phyloP scores from a whole-genome alignment of 2,113 vertebrate species.

The Dasypus novemcinctus region DNA sequence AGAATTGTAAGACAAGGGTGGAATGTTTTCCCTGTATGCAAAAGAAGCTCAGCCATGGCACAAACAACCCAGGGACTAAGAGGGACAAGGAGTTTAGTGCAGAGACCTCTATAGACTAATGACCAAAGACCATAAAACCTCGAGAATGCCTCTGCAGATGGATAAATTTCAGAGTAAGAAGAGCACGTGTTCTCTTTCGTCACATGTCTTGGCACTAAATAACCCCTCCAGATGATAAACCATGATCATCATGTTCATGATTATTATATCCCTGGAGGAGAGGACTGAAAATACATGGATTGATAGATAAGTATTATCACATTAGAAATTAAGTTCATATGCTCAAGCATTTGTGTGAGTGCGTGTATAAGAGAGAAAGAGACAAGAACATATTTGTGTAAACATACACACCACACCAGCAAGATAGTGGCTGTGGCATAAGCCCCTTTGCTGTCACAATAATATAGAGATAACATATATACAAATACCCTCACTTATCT shows the following conservation, averaged over 20 bases:
- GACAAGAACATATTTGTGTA: neutral
- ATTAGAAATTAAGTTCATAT: neutral
- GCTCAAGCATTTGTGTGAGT: neutral
- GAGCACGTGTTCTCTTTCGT: neutral
- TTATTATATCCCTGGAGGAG: neutral
- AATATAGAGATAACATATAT: neutral
- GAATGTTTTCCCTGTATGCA: neutral
- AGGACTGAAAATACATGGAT: neutral
- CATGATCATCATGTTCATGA: neutral
- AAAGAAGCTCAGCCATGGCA: neutral
- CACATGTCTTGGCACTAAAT: neutral
- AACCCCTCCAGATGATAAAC: neutral
- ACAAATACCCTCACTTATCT: neutral
- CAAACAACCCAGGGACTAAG: neutral
- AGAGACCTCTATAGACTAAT: neutral
- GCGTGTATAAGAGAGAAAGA: neutral
- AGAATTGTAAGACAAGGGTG: neutral
- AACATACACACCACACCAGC: neutral
- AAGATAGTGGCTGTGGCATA: neutral
- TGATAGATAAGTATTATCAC: neutral
- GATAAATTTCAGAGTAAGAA: neutral
- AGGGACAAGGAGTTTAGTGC: neutral
- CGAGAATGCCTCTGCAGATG: neutral
- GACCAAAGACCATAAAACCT: neutral
- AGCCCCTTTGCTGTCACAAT: neutral